phyloP scores from a whole-genome alignment of 2,113 vertebrate species.

The Argyrosomus japonicus region DNA sequence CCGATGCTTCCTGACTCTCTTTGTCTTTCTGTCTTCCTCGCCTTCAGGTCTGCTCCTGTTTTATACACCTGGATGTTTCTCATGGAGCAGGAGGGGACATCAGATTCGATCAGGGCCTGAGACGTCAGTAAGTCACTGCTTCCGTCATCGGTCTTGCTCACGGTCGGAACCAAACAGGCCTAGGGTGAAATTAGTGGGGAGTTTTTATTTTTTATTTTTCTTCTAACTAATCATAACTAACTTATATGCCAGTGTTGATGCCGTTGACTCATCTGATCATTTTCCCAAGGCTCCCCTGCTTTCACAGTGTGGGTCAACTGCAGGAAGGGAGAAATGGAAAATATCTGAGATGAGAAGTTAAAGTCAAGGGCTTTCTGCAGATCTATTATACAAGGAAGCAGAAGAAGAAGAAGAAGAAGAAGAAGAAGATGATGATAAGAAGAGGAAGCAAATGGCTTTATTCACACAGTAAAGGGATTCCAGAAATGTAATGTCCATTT shows the following conservation, averaged over 20 bases:
- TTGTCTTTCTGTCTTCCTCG: slow-evolving; percentile 63
- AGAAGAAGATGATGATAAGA: no score
- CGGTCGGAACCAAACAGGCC: slow-evolving; percentile 57
- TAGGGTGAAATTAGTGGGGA: slow-evolving; percentile 49
- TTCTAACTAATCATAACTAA: slow-evolving; percentile 65
- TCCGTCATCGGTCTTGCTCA: slow-evolving; percentile 84
- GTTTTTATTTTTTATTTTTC: slow-evolving; percentile 45
- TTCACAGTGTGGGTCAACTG: background rate
- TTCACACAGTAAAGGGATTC: background rate
- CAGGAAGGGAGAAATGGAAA: background rate
- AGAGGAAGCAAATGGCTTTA: background rate
- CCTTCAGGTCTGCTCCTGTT: slow-evolving; percentile 75
- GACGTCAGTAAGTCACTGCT: slow-evolving; percentile 91
- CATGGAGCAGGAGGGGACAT: slow-evolving; percentile 70
- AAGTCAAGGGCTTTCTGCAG: background rate
- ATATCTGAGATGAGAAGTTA: background rate
- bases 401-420: background rate
- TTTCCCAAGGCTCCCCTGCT: background rate
- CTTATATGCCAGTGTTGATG: slow-evolving; percentile 45
- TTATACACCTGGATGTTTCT: slow-evolving; percentile 88
- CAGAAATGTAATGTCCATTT: background rate
- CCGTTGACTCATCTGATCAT: slow-evolving; percentile 70
- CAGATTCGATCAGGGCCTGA: slow-evolving; percentile 77
- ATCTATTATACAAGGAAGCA: background rate
- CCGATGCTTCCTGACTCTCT: slow-evolving; percentile 69